These are phyloP conservation scores for Hypomecis atomaria DNA, from an alignment of 2,888 invertebrate genomes.

Conservation along the genomic window DNA sequence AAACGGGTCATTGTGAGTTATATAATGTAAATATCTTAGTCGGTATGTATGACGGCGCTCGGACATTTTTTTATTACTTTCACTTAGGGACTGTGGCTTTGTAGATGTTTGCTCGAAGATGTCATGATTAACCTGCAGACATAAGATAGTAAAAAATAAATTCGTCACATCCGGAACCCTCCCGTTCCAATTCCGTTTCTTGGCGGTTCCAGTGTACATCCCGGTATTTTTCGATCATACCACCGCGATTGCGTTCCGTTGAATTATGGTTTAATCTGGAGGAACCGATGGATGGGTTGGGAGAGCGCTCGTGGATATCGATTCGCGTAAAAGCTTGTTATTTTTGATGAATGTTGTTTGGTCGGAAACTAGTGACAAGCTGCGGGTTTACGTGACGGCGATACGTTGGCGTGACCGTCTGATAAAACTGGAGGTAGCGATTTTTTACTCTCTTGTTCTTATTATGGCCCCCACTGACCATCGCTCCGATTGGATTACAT, in stretches of 20 bases:
- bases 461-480: no score
- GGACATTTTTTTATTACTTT: no score
- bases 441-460: no score
- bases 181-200: neutral
- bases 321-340: conserved; percentile 9
- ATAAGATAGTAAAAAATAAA: neutral
- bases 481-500: no score
- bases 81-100: no score
- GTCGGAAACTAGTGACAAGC: conserved; percentile 4
- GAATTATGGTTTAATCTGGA: conserved; percentile 22
- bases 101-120: no score
- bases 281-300: conserved; percentile 14
- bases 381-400: neutral
- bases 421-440: neutral
- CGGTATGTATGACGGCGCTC: no score
- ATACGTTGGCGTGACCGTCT: neutral
- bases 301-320: conserved; percentile 10
- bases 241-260: conserved; percentile 16
- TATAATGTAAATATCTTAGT: no score
- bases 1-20: no score
- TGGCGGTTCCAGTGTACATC: conserved; percentile 3
- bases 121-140: no score
- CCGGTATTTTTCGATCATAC: conserved; percentile 20
- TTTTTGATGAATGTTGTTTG: conserved; percentile 17
- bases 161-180: neutral